Percentiles rank a stretch among this genome's conserved stretches.
These are phyloP conservation scores for Eurypyga helias DNA, from an alignment of 2,113 vertebrate genomes.

Conservation along the genomic window DNA sequence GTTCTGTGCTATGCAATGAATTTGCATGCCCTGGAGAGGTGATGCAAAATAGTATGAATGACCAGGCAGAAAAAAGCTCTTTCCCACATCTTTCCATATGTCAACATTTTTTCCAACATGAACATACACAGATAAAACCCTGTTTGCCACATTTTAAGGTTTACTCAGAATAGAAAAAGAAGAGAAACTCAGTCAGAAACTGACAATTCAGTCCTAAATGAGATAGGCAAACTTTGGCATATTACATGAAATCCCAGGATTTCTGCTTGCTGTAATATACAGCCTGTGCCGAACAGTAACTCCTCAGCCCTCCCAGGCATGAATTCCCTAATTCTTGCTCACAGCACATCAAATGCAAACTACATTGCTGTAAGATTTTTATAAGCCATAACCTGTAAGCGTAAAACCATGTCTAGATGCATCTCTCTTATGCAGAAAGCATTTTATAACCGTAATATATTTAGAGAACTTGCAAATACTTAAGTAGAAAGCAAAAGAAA, in stretches of 20 bases:
- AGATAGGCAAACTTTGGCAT: neutral
- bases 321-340: neutral
- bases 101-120: neutral
- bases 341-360: neutral
- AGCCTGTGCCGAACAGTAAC: neutral
- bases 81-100: neutral
- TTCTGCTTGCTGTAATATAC: neutral
- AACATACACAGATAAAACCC: neutral
- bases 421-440: neutral
- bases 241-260: neutral
- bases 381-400: neutral
- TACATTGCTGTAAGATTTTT: neutral
- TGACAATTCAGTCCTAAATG: neutral
- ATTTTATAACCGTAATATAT: neutral
- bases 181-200: neutral
- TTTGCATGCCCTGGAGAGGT: neutral
- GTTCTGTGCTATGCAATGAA: neutral
- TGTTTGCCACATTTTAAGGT: neutral
- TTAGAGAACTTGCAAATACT: neutral
- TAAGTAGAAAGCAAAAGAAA: neutral
- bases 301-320: neutral
- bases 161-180: neutral
- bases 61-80: neutral
- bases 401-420: neutral
- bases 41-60: neutral